These are phyloP conservation scores for Rutpela maculata DNA, from an alignment of 2,888 invertebrate genomes.

Conservation along the genomic window DNA sequence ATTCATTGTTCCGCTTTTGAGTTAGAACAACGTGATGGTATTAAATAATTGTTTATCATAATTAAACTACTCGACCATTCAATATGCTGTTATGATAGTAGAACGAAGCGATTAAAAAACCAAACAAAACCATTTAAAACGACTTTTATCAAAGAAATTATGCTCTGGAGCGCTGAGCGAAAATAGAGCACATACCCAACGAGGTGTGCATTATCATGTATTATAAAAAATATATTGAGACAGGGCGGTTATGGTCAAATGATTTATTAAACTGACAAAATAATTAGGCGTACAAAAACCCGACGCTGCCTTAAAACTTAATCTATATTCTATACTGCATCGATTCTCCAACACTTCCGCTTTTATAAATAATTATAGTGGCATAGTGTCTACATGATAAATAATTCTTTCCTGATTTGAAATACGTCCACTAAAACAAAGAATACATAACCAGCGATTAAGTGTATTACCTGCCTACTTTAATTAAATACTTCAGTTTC, in stretches of 20 bases:
- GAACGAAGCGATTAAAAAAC: too few species aligned
- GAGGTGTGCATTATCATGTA: too few species aligned
- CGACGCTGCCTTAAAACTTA: background rate
- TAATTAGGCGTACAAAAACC: background rate
- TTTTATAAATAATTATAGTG: slow-evolving; percentile 21
- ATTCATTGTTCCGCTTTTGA: too few species aligned
- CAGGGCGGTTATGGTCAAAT: background rate
- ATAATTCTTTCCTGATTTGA: slow-evolving; percentile 9
- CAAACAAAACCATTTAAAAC: too few species aligned
- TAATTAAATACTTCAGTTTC: background rate
- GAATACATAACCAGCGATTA: background rate
- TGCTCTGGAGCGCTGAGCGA: too few species aligned
- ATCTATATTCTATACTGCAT: background rate
- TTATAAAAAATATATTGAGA: background rate
- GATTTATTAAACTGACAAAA: background rate
- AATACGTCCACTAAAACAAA: slow-evolving; percentile 9
- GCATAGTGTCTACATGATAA: slow-evolving; percentile 5
- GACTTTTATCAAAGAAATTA: too few species aligned
- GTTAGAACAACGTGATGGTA: too few species aligned
- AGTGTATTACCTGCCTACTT: background rate
- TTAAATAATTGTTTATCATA: too few species aligned
- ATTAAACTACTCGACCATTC: too few species aligned
- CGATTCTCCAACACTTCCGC: slow-evolving; percentile 13
- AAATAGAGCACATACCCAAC: too few species aligned
- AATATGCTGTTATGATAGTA: too few species aligned